phyloP scores from a whole-genome alignment of 2,888 invertebrate species.

The Yponomeuta evonymella region DNA sequence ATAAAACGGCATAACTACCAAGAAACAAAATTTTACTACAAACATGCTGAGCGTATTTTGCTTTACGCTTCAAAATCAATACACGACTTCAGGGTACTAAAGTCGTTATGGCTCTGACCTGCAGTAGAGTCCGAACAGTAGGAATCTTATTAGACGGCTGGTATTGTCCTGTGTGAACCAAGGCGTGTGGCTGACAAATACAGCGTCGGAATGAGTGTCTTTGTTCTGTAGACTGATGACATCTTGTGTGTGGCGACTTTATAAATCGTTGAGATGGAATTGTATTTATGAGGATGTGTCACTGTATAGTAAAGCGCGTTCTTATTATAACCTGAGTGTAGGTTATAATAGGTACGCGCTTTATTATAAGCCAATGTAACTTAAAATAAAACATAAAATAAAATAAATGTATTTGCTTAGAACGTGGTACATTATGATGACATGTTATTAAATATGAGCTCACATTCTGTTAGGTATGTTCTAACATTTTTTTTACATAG shows the following conservation, averaged over 20 bases:
- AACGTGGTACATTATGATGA: too few relatives aligned
- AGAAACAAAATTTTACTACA: not conserved
- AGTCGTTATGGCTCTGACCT: not conserved
- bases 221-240: conserved; percentile 18
- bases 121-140: conserved; percentile 29
- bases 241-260: conserved; percentile 17
- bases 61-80: not conserved
- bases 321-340: too few relatives aligned
- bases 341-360: too few relatives aligned
- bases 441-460: too few relatives aligned
- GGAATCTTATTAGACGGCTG: conserved; percentile 36
- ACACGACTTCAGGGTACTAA: not conserved
- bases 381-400: too few relatives aligned
- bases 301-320: too few relatives aligned
- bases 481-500: too few relatives aligned
- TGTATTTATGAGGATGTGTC: too few relatives aligned
- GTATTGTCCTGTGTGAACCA: conserved; percentile 32
- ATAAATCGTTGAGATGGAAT: conserved; percentile 17
- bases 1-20: not conserved
- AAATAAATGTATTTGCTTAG: too few relatives aligned
- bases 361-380: too few relatives aligned
- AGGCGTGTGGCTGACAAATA: conserved; percentile 36
- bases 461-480: too few relatives aligned
- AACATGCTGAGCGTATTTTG: not conserved
- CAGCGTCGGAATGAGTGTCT: conserved; percentile 27